Evolutionary conservation across 1,140 invertebrate genomes (phyloP), one percentile per base, ranked within the genome.

Genomic region (Stegodyphus mimosarum): DNA sequence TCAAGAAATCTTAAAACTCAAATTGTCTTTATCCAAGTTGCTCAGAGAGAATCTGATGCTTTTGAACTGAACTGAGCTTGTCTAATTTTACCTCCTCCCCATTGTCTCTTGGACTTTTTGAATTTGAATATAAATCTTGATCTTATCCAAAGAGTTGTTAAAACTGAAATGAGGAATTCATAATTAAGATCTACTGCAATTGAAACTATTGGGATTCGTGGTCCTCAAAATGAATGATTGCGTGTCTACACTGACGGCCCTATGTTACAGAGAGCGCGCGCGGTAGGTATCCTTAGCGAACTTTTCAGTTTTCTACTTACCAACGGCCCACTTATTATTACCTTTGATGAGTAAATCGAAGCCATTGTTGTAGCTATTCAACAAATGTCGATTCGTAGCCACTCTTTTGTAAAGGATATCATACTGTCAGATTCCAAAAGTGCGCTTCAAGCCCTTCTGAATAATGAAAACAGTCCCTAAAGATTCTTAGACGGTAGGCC

Each of bases 1-100:
- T n/a, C 52, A 63, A 49, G 53, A 75, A 75, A 75, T 63, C 53
- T 75, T 60, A 75, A 67, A 67, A 15, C 64, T 17, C 17, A 67
- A 67, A 67, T 17, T 67, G 64, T 0, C 64, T 67, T 67, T 48
- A 33, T 63, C 17, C 55, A 63, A 2, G 53, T 17, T 75, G 73
- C 53, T 49, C 7, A 75, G 73, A 63, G 73, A 63, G 55, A 75
- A 49, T 63, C 73, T 33, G 53, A 75, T 75, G 18, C 6, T 49
- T 75, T 75, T 0, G 15, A 64, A 13, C 63, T 75, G 53, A 53
- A 13, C 50, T 13, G 9, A 73, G 7, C 6, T 53, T 73, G 15
- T 53, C 11, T 75, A 63, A 63, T 63, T 5, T 67, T 60, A 10
- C 55, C 55, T 60, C 9, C 9, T 60, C 33, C 33, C 33, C 3